phyloP scores from a whole-genome alignment of 2,888 invertebrate species.

The Lapara coniferarum region DNA sequence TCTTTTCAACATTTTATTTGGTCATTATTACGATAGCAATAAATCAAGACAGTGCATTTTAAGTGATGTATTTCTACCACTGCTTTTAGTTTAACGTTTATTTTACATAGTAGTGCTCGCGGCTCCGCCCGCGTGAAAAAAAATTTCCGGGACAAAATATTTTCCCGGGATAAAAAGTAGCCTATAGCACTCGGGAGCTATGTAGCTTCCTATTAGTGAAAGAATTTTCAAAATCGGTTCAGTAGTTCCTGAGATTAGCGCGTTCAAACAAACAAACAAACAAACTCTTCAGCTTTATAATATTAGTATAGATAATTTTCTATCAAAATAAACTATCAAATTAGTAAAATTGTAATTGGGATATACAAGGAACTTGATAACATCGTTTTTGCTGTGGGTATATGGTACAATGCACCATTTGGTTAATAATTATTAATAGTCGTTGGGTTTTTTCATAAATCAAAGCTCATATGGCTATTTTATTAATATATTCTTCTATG shows the following conservation, averaged over 20 bases:
- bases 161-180: too few species aligned
- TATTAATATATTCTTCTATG: neutral
- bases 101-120: neutral
- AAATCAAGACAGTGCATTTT: conserved; percentile 14
- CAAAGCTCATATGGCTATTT: neutral
- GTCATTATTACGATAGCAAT: conserved; percentile 2
- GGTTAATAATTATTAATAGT: too few species aligned
- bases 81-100: neutral
- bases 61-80: neutral
- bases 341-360: conserved; percentile 8
- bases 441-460: too few species aligned
- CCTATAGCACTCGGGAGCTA: too few species aligned
- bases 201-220: too few species aligned
- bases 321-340: conserved; percentile 6
- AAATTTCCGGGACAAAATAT: too few species aligned
- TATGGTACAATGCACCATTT: conserved; percentile 13
- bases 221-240: too few species aligned
- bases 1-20: conserved; percentile 26
- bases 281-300: too few species aligned
- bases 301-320: too few species aligned
- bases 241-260: too few species aligned
- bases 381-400: conserved; percentile 2
- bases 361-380: conserved; percentile 14
- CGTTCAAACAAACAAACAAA: too few species aligned
- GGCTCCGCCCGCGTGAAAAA: too few species aligned